These are phyloP conservation scores for Euthynnus affinis DNA, from an alignment of 2,797 vertebrate species.

Conservation along the genomic window DNA sequence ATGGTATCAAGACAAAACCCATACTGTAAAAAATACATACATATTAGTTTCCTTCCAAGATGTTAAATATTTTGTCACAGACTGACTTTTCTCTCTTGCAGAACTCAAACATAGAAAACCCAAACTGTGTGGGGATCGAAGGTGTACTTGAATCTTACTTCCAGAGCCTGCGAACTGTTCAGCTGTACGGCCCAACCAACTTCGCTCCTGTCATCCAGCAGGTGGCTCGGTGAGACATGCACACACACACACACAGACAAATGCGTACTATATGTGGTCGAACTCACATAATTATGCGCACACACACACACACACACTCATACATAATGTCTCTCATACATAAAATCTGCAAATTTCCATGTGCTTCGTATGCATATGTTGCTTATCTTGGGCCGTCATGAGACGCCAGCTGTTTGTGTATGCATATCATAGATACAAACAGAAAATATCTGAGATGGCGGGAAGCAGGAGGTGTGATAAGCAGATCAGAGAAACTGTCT, in stretches of 20 bases:
- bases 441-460: too few relatives aligned
- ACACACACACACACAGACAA: neutral
- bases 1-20: too few relatives aligned
- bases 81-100: conserved; percentile 60
- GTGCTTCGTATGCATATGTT: conserved; percentile 22
- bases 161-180: conserved; percentile 91
- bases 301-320: neutral
- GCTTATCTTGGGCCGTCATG: conserved; percentile 6
- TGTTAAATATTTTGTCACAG: neutral
- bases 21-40: too few relatives aligned
- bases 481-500: conserved; percentile 2
- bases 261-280: too few relatives aligned
- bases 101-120: conserved; percentile 91
- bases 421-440: conserved; percentile 12
- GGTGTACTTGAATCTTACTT: conserved; percentile 93
- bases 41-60: neutral
- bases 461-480: neutral
- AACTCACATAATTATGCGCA: too few relatives aligned
- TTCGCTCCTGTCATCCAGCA: conserved; percentile 93
- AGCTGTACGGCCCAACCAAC: conserved; percentile 94
- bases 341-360: conserved; percentile 25
- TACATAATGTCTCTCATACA: conserved; percentile 26
- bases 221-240: conserved; percentile 89
- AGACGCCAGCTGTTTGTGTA: conserved; percentile 33
- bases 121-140: conserved; percentile 91